Evolutionary conservation across 1,140 invertebrate species (phyloP), one percentile per base, ranked within the genome.

Genomic region (Zelostemma sp.): DNA sequence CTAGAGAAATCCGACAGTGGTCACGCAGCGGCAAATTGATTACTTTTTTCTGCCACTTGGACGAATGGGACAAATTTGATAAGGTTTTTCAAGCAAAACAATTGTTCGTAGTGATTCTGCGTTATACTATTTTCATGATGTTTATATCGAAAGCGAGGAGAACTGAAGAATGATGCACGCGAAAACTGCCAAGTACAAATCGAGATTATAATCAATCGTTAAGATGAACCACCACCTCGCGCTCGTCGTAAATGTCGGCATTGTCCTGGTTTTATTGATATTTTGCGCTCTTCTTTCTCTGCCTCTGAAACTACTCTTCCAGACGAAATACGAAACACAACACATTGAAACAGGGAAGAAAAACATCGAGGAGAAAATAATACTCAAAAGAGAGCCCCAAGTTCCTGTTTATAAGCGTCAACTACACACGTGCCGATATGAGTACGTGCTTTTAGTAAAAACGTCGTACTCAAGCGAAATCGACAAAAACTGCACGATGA

Each of bases 401-500:
- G 6, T 18, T 18, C 45, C 56, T 5, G 11, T 25, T 35, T 75
- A 83, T 62, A 72, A 70, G 59, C 68, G 73, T n/a, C 76, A 38
- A 17, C 40, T 79, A 12, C 76, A 55, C 41, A 54, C 73, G 2
- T 84, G 82, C 33, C 78, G 75, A 9, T 61, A 76, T 8, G 49
- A 68, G 2, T 84, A 83, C 47, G 33, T 71, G 19, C 43, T 62
- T 12, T 53, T 67, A 17, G 16, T 82, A n/a, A 66, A 38, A 25
- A 73, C 67, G 6, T 55, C 68, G 11, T 73, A 77, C 14, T 15
- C 61, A 12, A 72, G 68, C 33, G 54, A 76, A 64, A 82, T 80
- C 56, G 82, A 84, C 33, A n/a, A 64, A n/a, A 83, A 83, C 57
- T 83, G 81, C 18, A 77, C 75, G 0, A 72, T 62, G 19, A 14